Evolutionary conservation across 2,888 invertebrate genomes (phyloP).

Genomic region (Chrysolina americana): DNA sequence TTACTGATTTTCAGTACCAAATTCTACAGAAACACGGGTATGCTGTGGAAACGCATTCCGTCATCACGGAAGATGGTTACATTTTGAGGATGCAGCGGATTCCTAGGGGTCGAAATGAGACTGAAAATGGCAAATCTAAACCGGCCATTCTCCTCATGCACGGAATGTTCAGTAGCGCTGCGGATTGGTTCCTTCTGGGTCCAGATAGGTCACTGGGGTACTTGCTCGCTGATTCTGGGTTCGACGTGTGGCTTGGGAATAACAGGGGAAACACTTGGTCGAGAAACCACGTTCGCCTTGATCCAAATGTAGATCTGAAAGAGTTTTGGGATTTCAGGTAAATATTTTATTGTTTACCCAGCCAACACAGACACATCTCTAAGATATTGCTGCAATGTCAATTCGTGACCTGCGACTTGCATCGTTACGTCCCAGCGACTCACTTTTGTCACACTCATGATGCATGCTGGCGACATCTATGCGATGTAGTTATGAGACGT

Average conservation of each 20-base stretch:
- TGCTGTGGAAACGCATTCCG: constrained; percentile 75
- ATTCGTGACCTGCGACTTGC: too few species aligned
- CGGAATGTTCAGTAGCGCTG: constrained; percentile 81
- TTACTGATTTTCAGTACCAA: neutral
- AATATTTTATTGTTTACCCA: too few species aligned
- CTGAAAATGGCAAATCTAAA: constrained; percentile 58
- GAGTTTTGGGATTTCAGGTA: constrained; percentile 76
- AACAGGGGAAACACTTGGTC: constrained; percentile 82
- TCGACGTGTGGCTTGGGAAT: constrained; percentile 88
- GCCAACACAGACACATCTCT: too few species aligned
- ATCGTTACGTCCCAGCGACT: too few species aligned
- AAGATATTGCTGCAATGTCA: too few species aligned
- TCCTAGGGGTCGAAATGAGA: constrained; percentile 57
- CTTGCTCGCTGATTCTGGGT: constrained; percentile 77
- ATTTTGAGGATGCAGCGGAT: constrained; percentile 84
- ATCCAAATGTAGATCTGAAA: constrained; percentile 65
- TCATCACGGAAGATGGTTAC: constrained; percentile 84
- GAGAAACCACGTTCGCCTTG: constrained; percentile 71
- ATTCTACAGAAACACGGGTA: constrained; percentile 69
- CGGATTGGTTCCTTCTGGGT: constrained; percentile 82
- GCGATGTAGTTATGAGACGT: too few species aligned
- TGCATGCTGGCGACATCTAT: too few species aligned
- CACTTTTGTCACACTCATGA: too few species aligned
- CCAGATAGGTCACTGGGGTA: constrained; percentile 75
- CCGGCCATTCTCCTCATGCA: constrained; percentile 78